Conservation (phyloP, 2,113 vertebrate species). For the Peromyscus californicus region DNA sequence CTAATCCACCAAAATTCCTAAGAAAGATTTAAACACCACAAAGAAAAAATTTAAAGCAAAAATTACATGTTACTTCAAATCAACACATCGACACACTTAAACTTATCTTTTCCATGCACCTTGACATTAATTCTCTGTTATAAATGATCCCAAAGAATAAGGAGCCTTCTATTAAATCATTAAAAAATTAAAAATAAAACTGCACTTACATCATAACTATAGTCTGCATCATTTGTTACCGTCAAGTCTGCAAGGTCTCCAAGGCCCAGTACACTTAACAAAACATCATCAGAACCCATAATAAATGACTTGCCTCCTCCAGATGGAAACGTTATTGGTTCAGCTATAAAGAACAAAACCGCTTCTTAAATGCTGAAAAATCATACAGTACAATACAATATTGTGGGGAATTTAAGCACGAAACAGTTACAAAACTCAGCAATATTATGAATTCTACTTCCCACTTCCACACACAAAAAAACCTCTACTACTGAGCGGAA, state of each 20-base stretch:
- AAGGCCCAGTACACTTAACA: constrained; percentile 98
- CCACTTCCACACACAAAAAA: constrained; percentile 65
- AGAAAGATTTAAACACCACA: constrained; percentile 72
- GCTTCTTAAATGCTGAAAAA: constrained; percentile 87
- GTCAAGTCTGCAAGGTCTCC: constrained; percentile 99
- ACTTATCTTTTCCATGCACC: constrained; percentile 82
- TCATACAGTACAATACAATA: constrained; percentile 84
- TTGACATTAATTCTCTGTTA: constrained; percentile 81
- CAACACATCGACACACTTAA: constrained; percentile 75
- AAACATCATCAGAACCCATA: constrained; percentile 96
- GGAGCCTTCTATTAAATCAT: constrained; percentile 82
- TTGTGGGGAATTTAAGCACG: constrained; percentile 82
- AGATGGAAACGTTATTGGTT: constrained; percentile 96
- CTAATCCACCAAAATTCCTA: constrained; percentile 73
- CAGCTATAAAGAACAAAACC: constrained; percentile 92
- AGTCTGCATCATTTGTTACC: constrained; percentile 98
- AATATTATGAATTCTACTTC: constrained; percentile 72
- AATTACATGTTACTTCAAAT: constrained; percentile 73
- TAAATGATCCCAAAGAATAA: constrained; percentile 77
- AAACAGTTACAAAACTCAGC: constrained; percentile 79
- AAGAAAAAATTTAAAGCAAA: constrained; percentile 68
- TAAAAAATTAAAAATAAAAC: constrained; percentile 88
- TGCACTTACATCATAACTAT: constrained; percentile 98
- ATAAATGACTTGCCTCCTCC: constrained; percentile 98
- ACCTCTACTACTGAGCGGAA: constrained; percentile 48